Percentiles rank a stretch among this genome's conserved stretches.
phyloP scores from a whole-genome alignment of 2,888 invertebrate species.

The Tipula confusa region DNA sequence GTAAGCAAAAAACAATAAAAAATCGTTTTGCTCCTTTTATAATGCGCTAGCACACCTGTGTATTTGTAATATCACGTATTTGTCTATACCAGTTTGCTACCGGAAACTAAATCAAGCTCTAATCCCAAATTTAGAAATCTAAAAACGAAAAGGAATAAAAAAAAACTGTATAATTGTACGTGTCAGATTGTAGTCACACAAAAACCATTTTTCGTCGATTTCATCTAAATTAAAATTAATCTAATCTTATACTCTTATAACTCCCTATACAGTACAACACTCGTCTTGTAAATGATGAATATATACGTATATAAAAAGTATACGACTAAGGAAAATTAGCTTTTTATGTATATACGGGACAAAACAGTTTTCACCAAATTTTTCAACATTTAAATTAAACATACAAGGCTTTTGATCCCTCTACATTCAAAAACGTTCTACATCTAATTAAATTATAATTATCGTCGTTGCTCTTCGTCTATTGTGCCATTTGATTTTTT shows the following conservation, averaged over 20 bases:
- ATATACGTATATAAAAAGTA: background rate
- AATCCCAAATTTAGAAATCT: too few relatives aligned
- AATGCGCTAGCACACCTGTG: too few relatives aligned
- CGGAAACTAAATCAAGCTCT: background rate
- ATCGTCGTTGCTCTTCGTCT: background rate
- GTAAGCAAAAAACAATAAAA: too few relatives aligned
- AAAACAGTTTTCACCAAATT: background rate
- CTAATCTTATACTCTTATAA: background rate
- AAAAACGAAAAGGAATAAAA: background rate
- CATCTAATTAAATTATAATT: background rate
- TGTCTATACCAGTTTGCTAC: too few relatives aligned
- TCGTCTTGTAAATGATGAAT: too few relatives aligned
- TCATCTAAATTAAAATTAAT: background rate
- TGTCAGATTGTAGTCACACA: background rate
- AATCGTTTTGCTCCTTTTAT: too few relatives aligned
- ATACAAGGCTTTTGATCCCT: background rate
- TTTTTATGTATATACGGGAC: background rate
- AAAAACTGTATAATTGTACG: background rate
- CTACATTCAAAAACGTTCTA: background rate
- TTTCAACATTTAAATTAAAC: background rate
- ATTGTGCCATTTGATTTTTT: background rate
- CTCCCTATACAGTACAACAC: background rate
- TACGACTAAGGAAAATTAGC: background rate
- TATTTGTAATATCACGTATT: too few relatives aligned
- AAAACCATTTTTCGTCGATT: background rate